Evolutionary conservation across 2,888 invertebrate genomes (phyloP).

Genomic region (Papilio gigon): DNA sequence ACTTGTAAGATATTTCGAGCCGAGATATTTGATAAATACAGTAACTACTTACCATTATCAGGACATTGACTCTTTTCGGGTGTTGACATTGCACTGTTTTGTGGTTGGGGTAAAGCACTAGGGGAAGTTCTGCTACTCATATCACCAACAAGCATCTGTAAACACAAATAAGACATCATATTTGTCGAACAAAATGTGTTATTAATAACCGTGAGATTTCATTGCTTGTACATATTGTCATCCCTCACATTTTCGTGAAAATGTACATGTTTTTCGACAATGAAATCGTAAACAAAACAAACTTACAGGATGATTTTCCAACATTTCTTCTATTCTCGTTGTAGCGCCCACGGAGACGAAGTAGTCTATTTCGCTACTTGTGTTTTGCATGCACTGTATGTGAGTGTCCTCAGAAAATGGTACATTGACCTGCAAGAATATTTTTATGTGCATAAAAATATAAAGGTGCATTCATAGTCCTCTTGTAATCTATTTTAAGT

Average conservation of each 20-base stretch:
- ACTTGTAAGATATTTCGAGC: too few species aligned
- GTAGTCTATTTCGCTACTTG: slow-evolving; percentile 89
- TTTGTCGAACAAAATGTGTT: slow-evolving; percentile 2
- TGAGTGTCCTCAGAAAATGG: slow-evolving; percentile 86
- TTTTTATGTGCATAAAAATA: too few species aligned
- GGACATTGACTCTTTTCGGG: slow-evolving; percentile 69
- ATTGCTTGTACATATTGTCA: background rate
- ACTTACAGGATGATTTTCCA: slow-evolving; percentile 78
- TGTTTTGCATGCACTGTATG: slow-evolving; percentile 88
- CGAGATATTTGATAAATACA: background rate
- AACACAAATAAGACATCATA: slow-evolving; percentile 44
- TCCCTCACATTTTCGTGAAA: background rate
- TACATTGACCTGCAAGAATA: slow-evolving; percentile 83
- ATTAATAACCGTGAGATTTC: background rate
- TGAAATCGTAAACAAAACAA: slow-evolving; percentile 23
- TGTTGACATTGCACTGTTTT: slow-evolving; percentile 74
- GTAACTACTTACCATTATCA: slow-evolving; percentile 61
- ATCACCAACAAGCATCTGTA: slow-evolving; percentile 76
- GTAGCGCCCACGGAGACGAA: slow-evolving; percentile 87
- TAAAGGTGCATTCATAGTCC: too few species aligned
- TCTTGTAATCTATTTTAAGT: background rate
- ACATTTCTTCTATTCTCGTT: slow-evolving; percentile 77
- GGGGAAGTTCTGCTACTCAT: slow-evolving; percentile 73
- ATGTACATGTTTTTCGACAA: background rate
- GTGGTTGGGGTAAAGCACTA: slow-evolving; percentile 65